Conservation (phyloP, 2,888 invertebrate genomes). For the Euphydryas editha region DNA sequence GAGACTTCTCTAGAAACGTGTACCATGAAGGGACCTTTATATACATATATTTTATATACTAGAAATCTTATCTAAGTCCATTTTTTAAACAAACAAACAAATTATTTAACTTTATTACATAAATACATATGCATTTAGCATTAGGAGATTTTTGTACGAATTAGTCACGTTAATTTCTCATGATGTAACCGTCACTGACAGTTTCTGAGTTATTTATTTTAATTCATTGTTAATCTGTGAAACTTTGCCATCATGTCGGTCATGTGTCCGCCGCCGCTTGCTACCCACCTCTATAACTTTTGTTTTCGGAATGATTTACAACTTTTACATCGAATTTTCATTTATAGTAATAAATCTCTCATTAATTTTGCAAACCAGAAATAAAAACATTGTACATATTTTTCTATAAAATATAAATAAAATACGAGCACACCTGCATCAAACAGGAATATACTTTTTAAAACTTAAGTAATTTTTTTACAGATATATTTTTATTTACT, state of each 20-base stretch:
- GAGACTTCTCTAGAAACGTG: no score
- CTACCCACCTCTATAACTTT: neutral
- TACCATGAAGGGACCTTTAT: no score
- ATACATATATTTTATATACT: no score
- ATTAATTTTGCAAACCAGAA: neutral
- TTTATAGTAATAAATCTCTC: neutral
- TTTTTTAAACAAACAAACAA: no score
- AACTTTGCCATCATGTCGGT: neutral
- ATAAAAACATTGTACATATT: neutral
- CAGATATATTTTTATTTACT: neutral
- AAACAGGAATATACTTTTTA: no score
- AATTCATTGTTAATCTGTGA: neutral
- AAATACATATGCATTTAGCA: no score
- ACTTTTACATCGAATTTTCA: neutral
- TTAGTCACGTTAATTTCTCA: neutral
- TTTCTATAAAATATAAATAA: neutral
- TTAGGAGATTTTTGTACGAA: no score
- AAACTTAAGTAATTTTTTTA: neutral
- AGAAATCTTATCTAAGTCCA: no score
- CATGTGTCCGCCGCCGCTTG: neutral
- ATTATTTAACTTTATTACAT: no score
- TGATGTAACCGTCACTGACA: neutral
- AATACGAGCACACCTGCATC: neutral
- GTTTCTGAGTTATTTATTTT: neutral
- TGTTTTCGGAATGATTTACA: neutral